These are phyloP conservation scores for Orius laevigatus DNA, from an alignment of 1,140 invertebrate species.

Conservation along the genomic window DNA sequence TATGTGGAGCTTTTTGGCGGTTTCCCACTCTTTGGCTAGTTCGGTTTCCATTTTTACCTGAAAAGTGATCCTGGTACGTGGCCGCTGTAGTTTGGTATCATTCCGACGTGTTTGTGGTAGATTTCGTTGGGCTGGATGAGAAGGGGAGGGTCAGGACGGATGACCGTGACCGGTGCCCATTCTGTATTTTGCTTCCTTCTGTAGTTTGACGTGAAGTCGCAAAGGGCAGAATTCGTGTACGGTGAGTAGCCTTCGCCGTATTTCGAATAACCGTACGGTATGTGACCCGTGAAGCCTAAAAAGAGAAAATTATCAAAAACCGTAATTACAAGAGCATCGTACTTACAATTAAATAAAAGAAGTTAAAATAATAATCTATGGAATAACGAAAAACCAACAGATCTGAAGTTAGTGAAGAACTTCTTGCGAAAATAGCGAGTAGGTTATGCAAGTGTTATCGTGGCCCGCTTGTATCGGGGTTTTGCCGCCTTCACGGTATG, in stretches of 20 bases:
- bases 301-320: too few species aligned
- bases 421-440: background rate
- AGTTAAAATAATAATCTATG: too few species aligned
- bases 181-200: slow-evolving; percentile 41
- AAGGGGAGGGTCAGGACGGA: slow-evolving; percentile 32
- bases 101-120: slow-evolving; percentile 48
- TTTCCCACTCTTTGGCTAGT: too few species aligned
- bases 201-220: slow-evolving; percentile 52
- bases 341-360: too few species aligned
- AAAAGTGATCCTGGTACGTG: slow-evolving; percentile 51
- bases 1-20: too few species aligned
- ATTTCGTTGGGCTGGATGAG: slow-evolving; percentile 35
- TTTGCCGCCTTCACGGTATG: too few species aligned
- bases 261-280: slow-evolving; percentile 43
- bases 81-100: slow-evolving; percentile 53
- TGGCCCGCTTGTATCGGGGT: too few species aligned
- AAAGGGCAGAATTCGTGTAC: slow-evolving; percentile 42
- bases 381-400: too few species aligned
- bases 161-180: slow-evolving; percentile 45
- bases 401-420: background rate
- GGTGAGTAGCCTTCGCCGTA: slow-evolving; percentile 43
- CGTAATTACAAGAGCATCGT: too few species aligned
- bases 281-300: slow-evolving; percentile 44
- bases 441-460: slow-evolving; percentile 1
- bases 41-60: too few species aligned